A percentile compares a stretch with the other conserved stretches of the same genome.
phyloP scores from a whole-genome alignment of 2,113 vertebrate genomes.

The Rhynchomys soricoides region DNA sequence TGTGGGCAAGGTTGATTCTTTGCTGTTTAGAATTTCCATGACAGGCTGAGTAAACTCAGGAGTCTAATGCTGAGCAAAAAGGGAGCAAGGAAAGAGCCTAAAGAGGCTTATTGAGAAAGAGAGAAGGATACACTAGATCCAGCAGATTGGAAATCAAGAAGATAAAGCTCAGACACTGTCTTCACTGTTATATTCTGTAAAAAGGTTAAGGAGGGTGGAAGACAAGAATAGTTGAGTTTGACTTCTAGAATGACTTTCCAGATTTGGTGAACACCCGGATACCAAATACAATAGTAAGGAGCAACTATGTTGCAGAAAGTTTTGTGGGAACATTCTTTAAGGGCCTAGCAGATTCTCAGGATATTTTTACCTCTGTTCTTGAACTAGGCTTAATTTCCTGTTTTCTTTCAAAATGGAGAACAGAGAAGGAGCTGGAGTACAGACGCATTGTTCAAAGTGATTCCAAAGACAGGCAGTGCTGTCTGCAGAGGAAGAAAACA shows the following conservation, averaged over 20 bases:
- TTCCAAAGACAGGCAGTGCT: neutral
- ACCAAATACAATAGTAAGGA: neutral
- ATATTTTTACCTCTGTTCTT: neutral
- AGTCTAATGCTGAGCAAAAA: neutral
- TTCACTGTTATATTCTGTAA: neutral
- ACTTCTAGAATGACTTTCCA: neutral
- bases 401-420: neutral
- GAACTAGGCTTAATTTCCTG: neutral
- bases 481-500: neutral
- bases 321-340: neutral
- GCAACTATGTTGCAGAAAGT: neutral
- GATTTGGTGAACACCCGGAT: neutral
- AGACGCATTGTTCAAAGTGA: neutral
- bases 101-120: neutral
- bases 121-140: rapidly evolving
- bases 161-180: neutral
- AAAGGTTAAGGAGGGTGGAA: neutral
- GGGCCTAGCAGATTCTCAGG: neutral
- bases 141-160: neutral
- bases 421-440: neutral
- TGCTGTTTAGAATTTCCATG: neutral
- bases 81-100: neutral
- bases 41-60: neutral
- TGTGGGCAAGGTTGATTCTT: neutral
- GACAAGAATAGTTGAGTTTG: neutral